A percentile compares a stretch with the other conserved stretches of the same genome.
These are phyloP conservation scores for Drosophila kanekoi DNA, from an alignment of 2,888 invertebrate species.

Conservation along the genomic window DNA sequence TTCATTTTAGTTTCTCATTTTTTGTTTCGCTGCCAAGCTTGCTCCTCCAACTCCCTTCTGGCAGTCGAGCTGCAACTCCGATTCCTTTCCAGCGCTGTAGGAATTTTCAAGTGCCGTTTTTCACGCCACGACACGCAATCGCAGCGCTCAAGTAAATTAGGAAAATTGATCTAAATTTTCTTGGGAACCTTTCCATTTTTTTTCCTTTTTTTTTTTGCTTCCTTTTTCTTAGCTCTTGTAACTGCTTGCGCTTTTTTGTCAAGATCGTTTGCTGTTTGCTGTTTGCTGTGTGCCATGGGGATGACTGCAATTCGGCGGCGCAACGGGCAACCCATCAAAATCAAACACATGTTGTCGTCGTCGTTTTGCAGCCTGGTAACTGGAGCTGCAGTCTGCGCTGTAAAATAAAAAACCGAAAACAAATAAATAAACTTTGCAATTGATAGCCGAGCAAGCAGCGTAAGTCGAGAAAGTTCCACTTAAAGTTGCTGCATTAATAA, in stretches of 20 bases:
- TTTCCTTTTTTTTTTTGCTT: slow-evolving; percentile 46
- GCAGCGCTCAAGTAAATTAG: slow-evolving; percentile 77
- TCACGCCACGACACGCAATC: slow-evolving; percentile 82
- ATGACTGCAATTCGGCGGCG: neutral
- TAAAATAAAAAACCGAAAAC: neutral
- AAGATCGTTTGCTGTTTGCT: slow-evolving; percentile 50
- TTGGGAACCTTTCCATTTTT: slow-evolving; percentile 77
- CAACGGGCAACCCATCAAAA: slow-evolving; percentile 45
- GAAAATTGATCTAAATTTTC: slow-evolving; percentile 81
- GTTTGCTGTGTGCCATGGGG: slow-evolving; percentile 1
- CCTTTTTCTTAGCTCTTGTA: slow-evolving; percentile 18
- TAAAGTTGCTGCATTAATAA: neutral
- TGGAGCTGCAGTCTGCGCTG: slow-evolving; percentile 12
- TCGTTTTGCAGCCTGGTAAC: slow-evolving; percentile 24
- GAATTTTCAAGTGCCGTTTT: slow-evolving; percentile 80
- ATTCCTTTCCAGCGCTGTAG: slow-evolving; percentile 49
- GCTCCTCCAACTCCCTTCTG: slow-evolving; percentile 14
- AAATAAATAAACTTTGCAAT: slow-evolving; percentile 1
- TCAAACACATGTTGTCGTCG: slow-evolving; percentile 56
- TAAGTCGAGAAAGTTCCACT: neutral
- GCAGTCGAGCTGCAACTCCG: slow-evolving; percentile 29
- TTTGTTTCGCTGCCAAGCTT: neutral
- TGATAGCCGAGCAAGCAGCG: slow-evolving; percentile 2
- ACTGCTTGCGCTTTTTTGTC: slow-evolving; percentile 49
- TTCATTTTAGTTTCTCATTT: slow-evolving; percentile 7